Base-by-base conservation (phyloP, 2,888 invertebrate genomes). In the Dascillus cervinus region DNA sequence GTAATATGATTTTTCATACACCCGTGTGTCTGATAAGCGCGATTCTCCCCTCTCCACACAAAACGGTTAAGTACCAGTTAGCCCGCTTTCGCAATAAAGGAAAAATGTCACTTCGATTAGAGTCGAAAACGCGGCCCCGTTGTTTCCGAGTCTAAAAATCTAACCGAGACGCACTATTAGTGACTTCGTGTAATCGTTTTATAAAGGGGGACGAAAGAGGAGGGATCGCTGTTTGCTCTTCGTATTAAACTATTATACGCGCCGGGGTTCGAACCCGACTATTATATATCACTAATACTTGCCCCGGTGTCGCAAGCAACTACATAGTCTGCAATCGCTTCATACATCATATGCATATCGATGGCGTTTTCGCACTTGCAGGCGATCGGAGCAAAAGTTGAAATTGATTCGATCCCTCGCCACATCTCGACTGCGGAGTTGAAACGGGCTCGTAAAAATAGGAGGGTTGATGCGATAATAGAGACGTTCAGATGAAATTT, bases 401-500 rank as follows among this genome's bases (percentile, higher is more conserved):
- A 17, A 17, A 17, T 17, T n/a, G n/a, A n/a, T n/a, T n/a, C n/a
- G n/a, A n/a, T n/a, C n/a, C n/a, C 28, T 32, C 34, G 27, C 35
- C 34, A 23, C 31, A 11, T 28, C 25, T 22, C 29, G 23, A 22
- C 32, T 43, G 43, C 40, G 36, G 35, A 43, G 40, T 43, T 36
- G 27, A 29, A 36, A 34, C 37, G 38, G 44, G 25, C 34, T n/a
- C 29, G 36, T 40, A 43, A 40, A 49, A 49, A 50, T 46, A 50
- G 43, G 47, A n/a, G n/a, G 44, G 46, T 42, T 49, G 50, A 53
- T 50, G 55, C 47, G 57, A 57, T 60, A 58, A 60, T 58, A 52
- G 53, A 56, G 54, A 56, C 55, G 55, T 56, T 50, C 48, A 52
- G 55, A 53, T 55, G 51, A 55, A 59, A 59, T 59, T 58, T 55